These are phyloP conservation scores for Arion vulgaris DNA, from an alignment of 1,140 invertebrate genomes.

Conservation along the genomic window DNA sequence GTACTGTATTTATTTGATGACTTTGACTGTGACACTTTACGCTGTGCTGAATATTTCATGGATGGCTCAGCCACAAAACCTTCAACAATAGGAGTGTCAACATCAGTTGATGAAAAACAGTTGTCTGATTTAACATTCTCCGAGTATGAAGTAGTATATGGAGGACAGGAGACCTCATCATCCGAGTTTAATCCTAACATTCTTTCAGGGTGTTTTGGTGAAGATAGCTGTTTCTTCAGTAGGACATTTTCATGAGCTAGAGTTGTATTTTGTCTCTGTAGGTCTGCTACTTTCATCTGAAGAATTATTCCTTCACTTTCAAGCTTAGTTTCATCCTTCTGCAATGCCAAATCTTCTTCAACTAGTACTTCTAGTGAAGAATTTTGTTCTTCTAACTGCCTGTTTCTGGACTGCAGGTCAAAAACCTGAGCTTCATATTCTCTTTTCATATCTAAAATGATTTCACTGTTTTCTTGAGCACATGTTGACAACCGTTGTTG, in stretches of 20 bases:
- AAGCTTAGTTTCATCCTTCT: neutral
- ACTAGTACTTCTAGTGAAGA: neutral
- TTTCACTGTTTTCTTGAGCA: neutral
- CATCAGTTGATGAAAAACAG: constrained; percentile 10
- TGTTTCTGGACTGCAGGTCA: constrained; percentile 17
- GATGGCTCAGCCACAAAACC: constrained; percentile 31
- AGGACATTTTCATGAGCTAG: neutral
- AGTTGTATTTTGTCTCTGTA: neutral
- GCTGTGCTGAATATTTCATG: neutral
- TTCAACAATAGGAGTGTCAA: neutral
- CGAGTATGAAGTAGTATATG: neutral
- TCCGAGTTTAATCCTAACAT: neutral
- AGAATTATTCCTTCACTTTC: neutral
- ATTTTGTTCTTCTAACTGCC: neutral
- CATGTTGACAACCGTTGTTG: constrained; percentile 36
- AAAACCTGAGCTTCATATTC: neutral
- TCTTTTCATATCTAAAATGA: neutral
- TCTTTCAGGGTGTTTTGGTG: neutral
- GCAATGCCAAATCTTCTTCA: constrained; percentile 3
- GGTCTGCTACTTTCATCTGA: neutral
- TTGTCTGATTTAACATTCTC: neutral
- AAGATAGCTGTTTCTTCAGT: neutral
- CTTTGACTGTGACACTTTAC: neutral
- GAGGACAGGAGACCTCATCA: constrained; percentile 27
- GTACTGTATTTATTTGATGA: neutral